These are phyloP conservation scores for Araneus ventricosus DNA, from an alignment of 1,140 invertebrate species.

Conservation along the genomic window DNA sequence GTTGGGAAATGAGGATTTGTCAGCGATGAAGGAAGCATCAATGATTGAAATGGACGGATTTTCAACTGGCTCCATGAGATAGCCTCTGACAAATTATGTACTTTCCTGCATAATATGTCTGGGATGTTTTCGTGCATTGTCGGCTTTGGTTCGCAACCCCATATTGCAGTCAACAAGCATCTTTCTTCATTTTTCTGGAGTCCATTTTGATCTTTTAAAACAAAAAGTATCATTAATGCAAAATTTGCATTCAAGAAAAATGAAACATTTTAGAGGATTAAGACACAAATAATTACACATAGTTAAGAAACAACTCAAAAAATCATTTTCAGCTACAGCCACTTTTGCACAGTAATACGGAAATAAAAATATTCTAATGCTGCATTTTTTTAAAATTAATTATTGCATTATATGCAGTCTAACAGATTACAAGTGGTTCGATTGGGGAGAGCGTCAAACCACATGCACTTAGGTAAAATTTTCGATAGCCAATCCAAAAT, in stretches of 20 bases:
- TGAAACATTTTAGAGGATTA: neutral
- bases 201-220: constrained; percentile 15
- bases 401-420: too few species aligned
- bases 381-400: too few species aligned
- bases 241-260: neutral
- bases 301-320: too few species aligned
- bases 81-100: constrained; percentile 65
- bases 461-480: too few species aligned
- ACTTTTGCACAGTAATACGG: too few species aligned
- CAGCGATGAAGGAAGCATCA: constrained; percentile 48
- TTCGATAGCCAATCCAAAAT: too few species aligned
- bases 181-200: neutral
- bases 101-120: constrained; percentile 56
- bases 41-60: constrained; percentile 70
- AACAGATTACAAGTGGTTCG: too few species aligned
- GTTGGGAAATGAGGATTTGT: constrained; percentile 72
- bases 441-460: too few species aligned
- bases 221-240: neutral
- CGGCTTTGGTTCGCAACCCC: constrained; percentile 48
- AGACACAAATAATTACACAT: neutral
- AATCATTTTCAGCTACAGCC: too few species aligned
- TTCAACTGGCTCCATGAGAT: constrained; percentile 59
- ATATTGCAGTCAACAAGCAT: constrained; percentile 69
- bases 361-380: too few species aligned
- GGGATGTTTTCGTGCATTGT: neutral